A percentile compares a stretch with the other conserved stretches of the same genome.
These are phyloP conservation scores for Garra rufa DNA, from an alignment of 2,113 vertebrate species.

Conservation along the genomic window DNA sequence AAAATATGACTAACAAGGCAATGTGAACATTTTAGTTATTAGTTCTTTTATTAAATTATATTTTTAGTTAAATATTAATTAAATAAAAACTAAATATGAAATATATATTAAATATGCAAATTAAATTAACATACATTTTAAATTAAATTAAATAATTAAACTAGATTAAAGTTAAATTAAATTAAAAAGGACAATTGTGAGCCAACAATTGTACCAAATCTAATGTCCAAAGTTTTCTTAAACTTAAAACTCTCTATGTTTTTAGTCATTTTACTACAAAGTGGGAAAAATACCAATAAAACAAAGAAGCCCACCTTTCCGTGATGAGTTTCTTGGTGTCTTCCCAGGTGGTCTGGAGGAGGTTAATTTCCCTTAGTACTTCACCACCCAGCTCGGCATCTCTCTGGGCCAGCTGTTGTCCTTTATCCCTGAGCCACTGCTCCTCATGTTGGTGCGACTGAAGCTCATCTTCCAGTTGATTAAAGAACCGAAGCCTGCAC, in stretches of 20 bases:
- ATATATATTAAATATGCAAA: too few species aligned
- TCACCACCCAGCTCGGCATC: slow-evolving; percentile 83
- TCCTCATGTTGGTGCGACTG: slow-evolving; percentile 92
- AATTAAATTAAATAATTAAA: too few species aligned
- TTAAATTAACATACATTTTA: too few species aligned
- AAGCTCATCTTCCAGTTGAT: slow-evolving; percentile 92
- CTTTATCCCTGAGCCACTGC: slow-evolving; percentile 92
- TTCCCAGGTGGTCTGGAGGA: slow-evolving; percentile 86
- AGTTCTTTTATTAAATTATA: too few species aligned
- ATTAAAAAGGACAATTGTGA: too few species aligned
- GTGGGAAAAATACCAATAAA: background rate
- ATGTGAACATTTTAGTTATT: too few species aligned
- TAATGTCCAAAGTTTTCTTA: too few species aligned
- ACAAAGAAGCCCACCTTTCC: slow-evolving; percentile 80
- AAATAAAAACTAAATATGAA: too few species aligned
- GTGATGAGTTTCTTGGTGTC: slow-evolving; percentile 87
- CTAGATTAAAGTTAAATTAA: too few species aligned
- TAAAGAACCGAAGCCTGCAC: slow-evolving; percentile 86
- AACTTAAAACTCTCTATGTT: background rate
- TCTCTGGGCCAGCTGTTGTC: slow-evolving; percentile 88
- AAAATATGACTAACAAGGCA: background rate
- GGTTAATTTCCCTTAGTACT: slow-evolving; percentile 81
- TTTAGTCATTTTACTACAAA: background rate
- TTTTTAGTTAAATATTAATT: too few species aligned
- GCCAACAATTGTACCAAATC: too few species aligned